Conservation (phyloP, 2,888 invertebrate species). For the Drosophila robusta region DNA sequence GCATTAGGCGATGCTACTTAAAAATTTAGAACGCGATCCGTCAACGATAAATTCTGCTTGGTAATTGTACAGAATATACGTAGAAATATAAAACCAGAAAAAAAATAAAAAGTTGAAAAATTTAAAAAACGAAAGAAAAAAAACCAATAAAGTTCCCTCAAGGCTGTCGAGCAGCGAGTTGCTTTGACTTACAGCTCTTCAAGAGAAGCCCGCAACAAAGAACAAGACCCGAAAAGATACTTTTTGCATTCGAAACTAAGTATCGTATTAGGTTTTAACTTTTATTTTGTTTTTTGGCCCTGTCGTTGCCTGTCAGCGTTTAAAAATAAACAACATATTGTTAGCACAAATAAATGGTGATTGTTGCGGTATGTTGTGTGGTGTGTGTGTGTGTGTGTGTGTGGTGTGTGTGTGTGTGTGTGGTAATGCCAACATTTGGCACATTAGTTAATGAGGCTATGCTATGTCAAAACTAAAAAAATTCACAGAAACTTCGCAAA, state of each 20-base stretch:
- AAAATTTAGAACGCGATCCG: constrained; percentile 69
- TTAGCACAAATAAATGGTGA: constrained; percentile 36
- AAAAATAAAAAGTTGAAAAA: not conserved
- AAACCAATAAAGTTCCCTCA: constrained; percentile 29
- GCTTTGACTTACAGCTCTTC: constrained; percentile 17
- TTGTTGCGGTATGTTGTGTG: constrained; percentile 8
- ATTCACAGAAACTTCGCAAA: constrained; percentile 1
- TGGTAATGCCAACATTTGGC: constrained; percentile 40
- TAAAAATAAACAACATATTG: constrained; percentile 61
- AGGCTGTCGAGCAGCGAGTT: constrained; percentile 36
- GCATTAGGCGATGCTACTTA: constrained; percentile 72
- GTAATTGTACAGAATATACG: constrained; percentile 58
- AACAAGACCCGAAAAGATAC: constrained; percentile 27
- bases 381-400: constrained; percentile 18
- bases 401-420: constrained; percentile 14
- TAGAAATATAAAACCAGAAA: constrained; percentile 30
- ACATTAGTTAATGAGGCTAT: constrained; percentile 43
- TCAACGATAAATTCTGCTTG: constrained; percentile 63
- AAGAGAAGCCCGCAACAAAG: constrained; percentile 8
- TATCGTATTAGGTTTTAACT: constrained; percentile 24
- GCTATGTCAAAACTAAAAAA: constrained; percentile 15
- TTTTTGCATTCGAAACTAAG: constrained; percentile 40
- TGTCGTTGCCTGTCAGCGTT: constrained; percentile 50
- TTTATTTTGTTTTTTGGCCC: constrained; percentile 7
- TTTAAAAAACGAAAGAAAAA: constrained; percentile 7